Evolutionary conservation across 2,888 invertebrate species (phyloP).

Genomic region (Lochmaea crataegi): DNA sequence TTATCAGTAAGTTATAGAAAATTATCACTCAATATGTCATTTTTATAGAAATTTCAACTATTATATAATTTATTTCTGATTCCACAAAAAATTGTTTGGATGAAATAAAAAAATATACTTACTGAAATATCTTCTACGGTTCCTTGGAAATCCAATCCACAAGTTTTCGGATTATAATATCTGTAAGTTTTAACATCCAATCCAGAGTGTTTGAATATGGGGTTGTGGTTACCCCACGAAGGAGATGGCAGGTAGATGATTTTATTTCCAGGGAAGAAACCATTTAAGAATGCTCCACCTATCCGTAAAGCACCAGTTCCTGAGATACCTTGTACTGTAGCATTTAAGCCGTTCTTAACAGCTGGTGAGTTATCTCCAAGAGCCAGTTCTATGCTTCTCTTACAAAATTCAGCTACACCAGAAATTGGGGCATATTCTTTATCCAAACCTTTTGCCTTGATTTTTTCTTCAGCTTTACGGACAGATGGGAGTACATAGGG

Average conservation of each 20-base stretch:
- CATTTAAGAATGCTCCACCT: constrained; percentile 88
- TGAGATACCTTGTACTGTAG: constrained; percentile 89
- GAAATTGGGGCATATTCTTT: constrained; percentile 96
- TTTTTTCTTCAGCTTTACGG: constrained; percentile 82
- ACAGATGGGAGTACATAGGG: constrained; percentile 95
- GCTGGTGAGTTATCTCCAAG: constrained; percentile 82
- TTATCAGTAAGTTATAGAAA: not conserved
- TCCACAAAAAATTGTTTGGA: too few species aligned
- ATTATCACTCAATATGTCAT: too few species aligned
- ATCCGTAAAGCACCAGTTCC: constrained; percentile 97
- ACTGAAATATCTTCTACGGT: constrained; percentile 88
- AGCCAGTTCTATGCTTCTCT: constrained; percentile 86
- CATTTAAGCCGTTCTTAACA: constrained; percentile 76
- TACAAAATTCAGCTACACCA: constrained; percentile 86
- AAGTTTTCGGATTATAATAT: constrained; percentile 93
- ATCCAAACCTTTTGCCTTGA: constrained; percentile 78
- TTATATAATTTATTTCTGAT: too few species aligned
- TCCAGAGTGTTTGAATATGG: constrained; percentile 90
- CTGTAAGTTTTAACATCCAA: constrained; percentile 89
- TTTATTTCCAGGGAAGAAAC: constrained; percentile 83
- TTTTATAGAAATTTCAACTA: too few species aligned
- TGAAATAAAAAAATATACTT: too few species aligned
- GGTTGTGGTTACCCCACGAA: constrained; percentile 98
- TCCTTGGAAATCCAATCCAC: constrained; percentile 93
- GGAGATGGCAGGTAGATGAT: constrained; percentile 91